Base-by-base conservation (phyloP, 2,888 invertebrate genomes). In the Sericinus montela region DNA sequence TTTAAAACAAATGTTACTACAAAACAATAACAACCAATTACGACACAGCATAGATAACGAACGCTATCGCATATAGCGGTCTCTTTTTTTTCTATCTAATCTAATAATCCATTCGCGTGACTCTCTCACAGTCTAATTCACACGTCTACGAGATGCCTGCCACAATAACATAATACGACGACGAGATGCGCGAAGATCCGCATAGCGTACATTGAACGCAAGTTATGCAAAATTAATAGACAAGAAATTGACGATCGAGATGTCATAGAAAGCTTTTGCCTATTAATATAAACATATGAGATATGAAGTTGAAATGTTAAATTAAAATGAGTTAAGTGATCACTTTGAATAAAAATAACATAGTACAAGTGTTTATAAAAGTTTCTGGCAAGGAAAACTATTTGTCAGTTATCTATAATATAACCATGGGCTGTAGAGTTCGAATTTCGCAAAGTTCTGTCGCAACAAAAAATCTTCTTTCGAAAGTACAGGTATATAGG, bases 41-140 rank as follows among this genome's bases (percentile, higher is more conserved):
- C 7, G 30, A n/a, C 11, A 32, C n/a, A 0, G 11, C 2, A 32
- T 11, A 19, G 45, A 45, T 38, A 39, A 34, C 11, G 19, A 23
- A 25, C 35, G 35, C 11, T 47, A 40, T 35, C 35, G 15, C 11
- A 28, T 9, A n/a, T 8, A 44, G 11, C 37, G 15, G 29, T 35
- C 10, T 28, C n/a, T 40, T 56, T 60, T 55, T 54, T 57, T 23
- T 23, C 23, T 23, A 23, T n/a, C 45, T 28, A 25, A n/a, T 30
- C 10, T 16, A 29, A 30, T 13, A 42, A 30, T 42, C 16, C 48
- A 56, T 63, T 72, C 59, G 72, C 77, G 74, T 77, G 74, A 60
- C 48, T 59, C 57, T 72, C 79, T 76, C 79, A 78, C 80, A 85
- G 66, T 84, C 85, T 78, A 71, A 76, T 85, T 85, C 83, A 78